Conservation (phyloP, 2,797 vertebrate genomes). For the Orientallactaga sibirica region DNA sequence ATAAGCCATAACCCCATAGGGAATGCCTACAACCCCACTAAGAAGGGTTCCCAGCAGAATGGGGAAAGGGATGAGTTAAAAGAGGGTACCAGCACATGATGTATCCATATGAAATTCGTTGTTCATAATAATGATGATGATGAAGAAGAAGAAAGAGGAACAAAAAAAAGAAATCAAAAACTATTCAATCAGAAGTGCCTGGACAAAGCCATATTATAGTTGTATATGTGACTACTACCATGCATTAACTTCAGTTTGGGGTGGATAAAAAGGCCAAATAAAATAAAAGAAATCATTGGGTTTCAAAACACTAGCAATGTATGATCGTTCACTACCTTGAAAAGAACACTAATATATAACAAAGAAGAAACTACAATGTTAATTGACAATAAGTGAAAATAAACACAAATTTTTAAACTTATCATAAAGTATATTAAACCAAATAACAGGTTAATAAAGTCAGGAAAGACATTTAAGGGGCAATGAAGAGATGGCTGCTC, state of each 20-base stretch:
- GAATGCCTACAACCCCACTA: too few relatives aligned
- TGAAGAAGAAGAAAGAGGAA: background rate
- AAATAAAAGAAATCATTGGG: background rate
- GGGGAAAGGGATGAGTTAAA: too few relatives aligned
- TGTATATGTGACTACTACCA: background rate
- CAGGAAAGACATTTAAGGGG: background rate
- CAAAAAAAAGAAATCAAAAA: background rate
- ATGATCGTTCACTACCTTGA: background rate
- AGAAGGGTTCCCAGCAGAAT: too few relatives aligned
- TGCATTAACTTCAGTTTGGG: background rate
- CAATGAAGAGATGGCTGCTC: too few relatives aligned
- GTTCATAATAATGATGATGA: too few relatives aligned
- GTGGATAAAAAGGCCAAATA: background rate
- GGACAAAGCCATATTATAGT: background rate
- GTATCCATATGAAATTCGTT: too few relatives aligned
- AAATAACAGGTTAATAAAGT: background rate
- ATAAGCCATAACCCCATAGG: too few relatives aligned
- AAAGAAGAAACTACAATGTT: background rate
- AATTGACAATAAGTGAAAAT: background rate
- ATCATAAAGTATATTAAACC: background rate
- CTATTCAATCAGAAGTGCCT: background rate
- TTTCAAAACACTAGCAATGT: constrained; percentile 31
- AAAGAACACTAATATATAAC: constrained; percentile 12
- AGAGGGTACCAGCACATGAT: too few relatives aligned
- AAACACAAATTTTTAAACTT: constrained; percentile 18